Conservation (phyloP, 2,888 invertebrate genomes). For the Drosophila eohydei region DNA sequence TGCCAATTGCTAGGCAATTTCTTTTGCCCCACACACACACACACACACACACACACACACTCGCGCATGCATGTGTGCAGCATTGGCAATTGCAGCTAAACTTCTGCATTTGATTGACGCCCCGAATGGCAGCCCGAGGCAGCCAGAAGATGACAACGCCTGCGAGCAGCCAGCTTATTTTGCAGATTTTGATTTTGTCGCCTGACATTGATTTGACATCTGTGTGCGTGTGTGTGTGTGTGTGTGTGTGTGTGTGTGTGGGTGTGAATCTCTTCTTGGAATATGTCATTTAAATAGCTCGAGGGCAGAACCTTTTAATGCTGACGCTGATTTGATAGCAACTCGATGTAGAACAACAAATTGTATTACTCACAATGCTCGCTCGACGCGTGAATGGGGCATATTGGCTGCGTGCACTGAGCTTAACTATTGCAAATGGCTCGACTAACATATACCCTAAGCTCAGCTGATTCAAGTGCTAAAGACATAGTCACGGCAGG, state of each 20-base stretch:
- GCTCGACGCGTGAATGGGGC: no score
- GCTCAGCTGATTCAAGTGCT: no score
- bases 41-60: conserved; percentile 7
- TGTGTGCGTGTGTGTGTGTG: conserved; percentile 6
- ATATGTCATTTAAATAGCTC: conserved; percentile 49
- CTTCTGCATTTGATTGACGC: conserved; percentile 63
- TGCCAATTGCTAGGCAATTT: conserved; percentile 65
- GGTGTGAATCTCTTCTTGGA: conserved; percentile 15
- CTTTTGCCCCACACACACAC: conserved; percentile 21
- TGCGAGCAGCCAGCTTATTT: conserved; percentile 27
- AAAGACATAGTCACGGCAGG: no score
- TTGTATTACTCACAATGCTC: conserved; percentile 4
- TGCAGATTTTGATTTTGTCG: conserved; percentile 51
- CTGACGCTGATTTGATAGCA: conserved; percentile 30
- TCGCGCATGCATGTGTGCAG: conserved; percentile 15
- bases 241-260: conserved; percentile 1
- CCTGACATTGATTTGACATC: conserved; percentile 50
- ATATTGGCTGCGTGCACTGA: not conserved
- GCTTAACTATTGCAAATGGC: not conserved
- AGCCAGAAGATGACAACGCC: conserved; percentile 29
- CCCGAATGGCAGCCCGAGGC: conserved; percentile 25
- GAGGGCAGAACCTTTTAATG: conserved; percentile 40
- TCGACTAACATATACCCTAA: not conserved
- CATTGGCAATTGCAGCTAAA: conserved; percentile 56
- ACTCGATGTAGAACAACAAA: conserved; percentile 28